Evolutionary conservation across 2,113 vertebrate species (phyloP), one percentile per base, ranked within the genome.

Genomic region (Clupea harengus): DNA sequence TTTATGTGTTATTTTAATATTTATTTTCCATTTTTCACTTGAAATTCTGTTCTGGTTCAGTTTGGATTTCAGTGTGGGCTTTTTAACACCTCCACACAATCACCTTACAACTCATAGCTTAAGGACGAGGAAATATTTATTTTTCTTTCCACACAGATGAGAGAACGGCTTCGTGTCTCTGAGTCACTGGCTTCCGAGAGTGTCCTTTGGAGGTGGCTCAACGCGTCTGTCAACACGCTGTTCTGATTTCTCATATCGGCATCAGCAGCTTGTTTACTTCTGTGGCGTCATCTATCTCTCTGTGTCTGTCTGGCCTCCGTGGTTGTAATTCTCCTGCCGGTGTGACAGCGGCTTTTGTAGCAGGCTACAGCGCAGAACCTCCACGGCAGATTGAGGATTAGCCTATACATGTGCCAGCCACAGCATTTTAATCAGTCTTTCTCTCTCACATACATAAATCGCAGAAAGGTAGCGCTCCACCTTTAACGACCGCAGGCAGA

Each of bases 381-480:
- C 45, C 64, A 52, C 2, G 22, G 46, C 11, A 28, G 2, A 9
- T 47, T 32, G 28, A 46, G 54, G 80, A 85, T 85, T 67, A 85
- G n/a, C 47, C 75, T 45, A 57, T 50, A 54, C 72, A 81, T 81
- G n/a, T 82, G 78, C 75, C 45, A 84, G 78, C 80, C 75, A 28
- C 28, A 45, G 15, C 86, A 80, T 46, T 81, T 85, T 87, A 80
- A 85, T 87, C 86, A 85, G 46, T 47, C 6, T 47, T 10, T 47
- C 10, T 7, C 10, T 8, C 46, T 47, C 18, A 20, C 52, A 54
- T 20, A 54, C 52, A 54, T 18, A 13, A 1, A 0, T 5, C 52
- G 3, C 50, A 17, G 4, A 49, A 11, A 49, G 8, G 47, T 49
- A 49, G 7, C 46, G 11, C 7, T 10, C 46, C 46, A 6, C 1